Percentiles rank a stretch among this genome's conserved stretches.
phyloP scores from a whole-genome alignment of 2,797 vertebrate species.

The Microctenopoma stevenorrisi region DNA sequence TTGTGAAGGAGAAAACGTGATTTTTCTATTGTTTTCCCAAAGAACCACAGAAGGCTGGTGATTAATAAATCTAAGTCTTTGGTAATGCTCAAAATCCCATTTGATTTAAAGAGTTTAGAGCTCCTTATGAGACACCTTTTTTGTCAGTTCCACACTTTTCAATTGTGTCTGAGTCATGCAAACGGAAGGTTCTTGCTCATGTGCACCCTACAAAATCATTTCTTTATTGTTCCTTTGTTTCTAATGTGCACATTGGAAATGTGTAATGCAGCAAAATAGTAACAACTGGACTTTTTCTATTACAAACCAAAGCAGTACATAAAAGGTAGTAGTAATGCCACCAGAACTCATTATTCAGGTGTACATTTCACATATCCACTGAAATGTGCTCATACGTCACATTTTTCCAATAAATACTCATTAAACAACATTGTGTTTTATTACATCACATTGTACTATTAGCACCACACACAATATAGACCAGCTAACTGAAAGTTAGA shows the following conservation, averaged over 20 bases:
- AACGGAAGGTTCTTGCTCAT: slow-evolving; percentile 23
- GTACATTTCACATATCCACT: too few species aligned
- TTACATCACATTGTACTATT: too few species aligned
- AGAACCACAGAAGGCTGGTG: slow-evolving; percentile 21
- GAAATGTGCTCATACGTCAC: too few species aligned
- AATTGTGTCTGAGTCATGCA: slow-evolving; percentile 11
- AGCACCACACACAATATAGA: too few species aligned
- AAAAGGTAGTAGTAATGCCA: neutral
- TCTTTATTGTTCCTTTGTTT: slow-evolving; percentile 56
- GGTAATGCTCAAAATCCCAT: slow-evolving; percentile 39
- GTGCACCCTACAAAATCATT: slow-evolving; percentile 45
- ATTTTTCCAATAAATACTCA: too few species aligned
- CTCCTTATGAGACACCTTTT: slow-evolving; percentile 27
- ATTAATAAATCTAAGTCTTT: slow-evolving; percentile 44
- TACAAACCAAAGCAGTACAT: neutral
- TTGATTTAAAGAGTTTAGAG: slow-evolving; percentile 47
- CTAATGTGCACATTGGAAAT: slow-evolving; percentile 54
- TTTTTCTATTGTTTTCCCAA: slow-evolving; percentile 37
- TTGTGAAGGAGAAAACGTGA: slow-evolving; percentile 36
- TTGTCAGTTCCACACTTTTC: slow-evolving; percentile 17
- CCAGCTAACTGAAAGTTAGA: neutral
- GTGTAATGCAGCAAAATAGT: slow-evolving; percentile 41
- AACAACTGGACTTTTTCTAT: neutral
- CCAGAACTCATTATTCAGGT: neutral
- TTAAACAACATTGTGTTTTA: too few species aligned